Evolutionary conservation across 2,113 vertebrate genomes (phyloP).

Genomic region (Melierax canorus): DNA sequence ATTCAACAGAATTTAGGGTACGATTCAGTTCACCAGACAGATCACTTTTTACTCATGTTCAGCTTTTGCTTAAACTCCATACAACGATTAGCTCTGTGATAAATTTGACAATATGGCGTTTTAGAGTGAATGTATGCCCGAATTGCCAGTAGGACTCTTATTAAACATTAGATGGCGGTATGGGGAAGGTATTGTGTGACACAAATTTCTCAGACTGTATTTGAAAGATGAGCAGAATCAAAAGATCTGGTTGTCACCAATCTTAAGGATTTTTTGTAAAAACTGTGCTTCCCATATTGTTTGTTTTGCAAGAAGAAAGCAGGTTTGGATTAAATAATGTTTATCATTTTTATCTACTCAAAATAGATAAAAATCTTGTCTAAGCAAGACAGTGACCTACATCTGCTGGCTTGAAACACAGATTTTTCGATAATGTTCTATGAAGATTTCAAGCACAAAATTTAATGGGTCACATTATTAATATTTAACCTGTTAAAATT

Average conservation of each 20-base stretch:
- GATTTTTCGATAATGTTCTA: neutral
- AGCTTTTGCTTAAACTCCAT: neutral
- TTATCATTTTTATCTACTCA: neutral
- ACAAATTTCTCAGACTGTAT: neutral
- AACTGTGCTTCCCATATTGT: neutral
- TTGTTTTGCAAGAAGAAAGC: neutral
- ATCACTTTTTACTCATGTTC: neutral
- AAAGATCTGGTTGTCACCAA: neutral
- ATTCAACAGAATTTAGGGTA: neutral
- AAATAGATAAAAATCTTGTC: neutral
- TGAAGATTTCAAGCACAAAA: neutral
- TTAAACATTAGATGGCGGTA: constrained; percentile 9
- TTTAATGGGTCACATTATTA: neutral
- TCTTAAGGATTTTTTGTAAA: neutral
- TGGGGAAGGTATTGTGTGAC: neutral
- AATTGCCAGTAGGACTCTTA: neutral
- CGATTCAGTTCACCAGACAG: neutral
- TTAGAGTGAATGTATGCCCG: neutral
- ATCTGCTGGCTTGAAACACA: neutral
- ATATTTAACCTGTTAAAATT: neutral
- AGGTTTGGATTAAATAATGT: neutral
- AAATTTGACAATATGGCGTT: neutral
- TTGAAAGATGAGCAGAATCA: neutral
- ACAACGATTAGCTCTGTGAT: neutral
- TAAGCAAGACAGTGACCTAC: neutral